Percentiles rank a stretch among this genome's conserved stretches.
phyloP scores from a whole-genome alignment of 2,797 vertebrate genomes.

The Nyctalus aviator region DNA sequence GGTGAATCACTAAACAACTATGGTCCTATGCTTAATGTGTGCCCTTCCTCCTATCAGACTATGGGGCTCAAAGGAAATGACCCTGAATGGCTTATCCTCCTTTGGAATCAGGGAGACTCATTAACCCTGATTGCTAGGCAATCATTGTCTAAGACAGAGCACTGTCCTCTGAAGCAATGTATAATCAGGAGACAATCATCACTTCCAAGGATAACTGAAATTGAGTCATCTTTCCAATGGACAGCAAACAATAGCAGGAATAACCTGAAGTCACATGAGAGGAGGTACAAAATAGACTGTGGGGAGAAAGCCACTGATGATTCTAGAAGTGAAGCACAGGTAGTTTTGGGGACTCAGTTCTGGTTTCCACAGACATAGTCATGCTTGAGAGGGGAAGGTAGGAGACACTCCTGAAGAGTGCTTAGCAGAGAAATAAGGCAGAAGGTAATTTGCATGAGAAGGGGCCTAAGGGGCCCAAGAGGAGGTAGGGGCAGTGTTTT shows the following conservation, averaged over 20 bases:
- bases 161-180: not conserved
- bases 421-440: not conserved
- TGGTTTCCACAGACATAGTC: not conserved
- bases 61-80: not conserved
- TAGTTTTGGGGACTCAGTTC: not conserved
- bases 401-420: not conserved
- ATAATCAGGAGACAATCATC: not conserved
- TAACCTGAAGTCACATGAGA: not conserved
- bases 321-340: not conserved
- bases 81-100: fast-evolving
- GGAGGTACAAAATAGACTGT: not conserved
- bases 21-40: not conserved
- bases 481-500: not conserved
- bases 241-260: not conserved
- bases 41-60: not conserved
- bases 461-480: too few relatives aligned
- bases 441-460: not conserved
- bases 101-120: not conserved
- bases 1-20: not conserved
- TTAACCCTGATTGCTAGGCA: not conserved
- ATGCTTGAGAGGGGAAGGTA: not conserved
- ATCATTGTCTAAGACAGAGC: not conserved
- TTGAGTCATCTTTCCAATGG: not conserved
- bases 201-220: not conserved
- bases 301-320: not conserved